Evolutionary conservation across 1,140 invertebrate genomes (phyloP).

Genomic region (Orius laevigatus): DNA sequence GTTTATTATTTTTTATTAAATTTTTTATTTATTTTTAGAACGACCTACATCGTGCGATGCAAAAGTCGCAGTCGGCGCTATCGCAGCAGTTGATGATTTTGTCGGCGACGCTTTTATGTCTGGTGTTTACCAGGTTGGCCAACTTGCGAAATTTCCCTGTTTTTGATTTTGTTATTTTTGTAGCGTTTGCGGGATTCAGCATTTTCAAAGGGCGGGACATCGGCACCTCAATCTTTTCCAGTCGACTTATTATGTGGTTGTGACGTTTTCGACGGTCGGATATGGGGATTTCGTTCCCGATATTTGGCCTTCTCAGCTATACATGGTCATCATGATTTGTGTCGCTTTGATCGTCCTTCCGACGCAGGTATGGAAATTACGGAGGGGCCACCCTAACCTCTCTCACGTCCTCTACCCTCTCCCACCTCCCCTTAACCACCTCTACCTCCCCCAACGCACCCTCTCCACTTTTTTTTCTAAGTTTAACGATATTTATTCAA

Average conservation of each 20-base stretch:
- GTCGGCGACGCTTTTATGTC: slow-evolving; percentile 83
- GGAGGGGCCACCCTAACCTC: too few relatives aligned
- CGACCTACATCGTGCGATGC: slow-evolving; percentile 92
- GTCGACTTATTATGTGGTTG: slow-evolving; percentile 90
- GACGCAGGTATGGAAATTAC: slow-evolving; percentile 73
- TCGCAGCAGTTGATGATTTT: slow-evolving; percentile 92
- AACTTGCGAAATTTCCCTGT: too few relatives aligned
- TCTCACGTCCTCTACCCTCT: too few relatives aligned
- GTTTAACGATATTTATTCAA: too few relatives aligned
- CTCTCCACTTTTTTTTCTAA: too few relatives aligned
- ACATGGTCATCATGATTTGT: slow-evolving; percentile 91
- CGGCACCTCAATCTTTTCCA: slow-evolving; percentile 76
- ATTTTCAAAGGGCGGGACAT: slow-evolving; percentile 86
- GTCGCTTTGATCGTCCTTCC: slow-evolving; percentile 86
- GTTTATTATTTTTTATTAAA: too few relatives aligned
- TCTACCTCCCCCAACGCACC: too few relatives aligned
- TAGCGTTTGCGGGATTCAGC: slow-evolving; percentile 89
- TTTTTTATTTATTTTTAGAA: slow-evolving; percentile 54
- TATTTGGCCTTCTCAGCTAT: slow-evolving; percentile 91
- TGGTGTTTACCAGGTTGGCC: slow-evolving; percentile 89
- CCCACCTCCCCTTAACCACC: too few relatives aligned
- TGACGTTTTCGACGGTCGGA: slow-evolving; percentile 90
- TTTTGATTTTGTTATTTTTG: too few relatives aligned
- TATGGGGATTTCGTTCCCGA: slow-evolving; percentile 90
- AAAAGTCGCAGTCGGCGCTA: slow-evolving; percentile 89